A percentile compares a stretch with the other conserved stretches of the same genome.
Conservation (phyloP, 64 coral and sea anemone genomes). For the Platygyra sinensis region DNA sequence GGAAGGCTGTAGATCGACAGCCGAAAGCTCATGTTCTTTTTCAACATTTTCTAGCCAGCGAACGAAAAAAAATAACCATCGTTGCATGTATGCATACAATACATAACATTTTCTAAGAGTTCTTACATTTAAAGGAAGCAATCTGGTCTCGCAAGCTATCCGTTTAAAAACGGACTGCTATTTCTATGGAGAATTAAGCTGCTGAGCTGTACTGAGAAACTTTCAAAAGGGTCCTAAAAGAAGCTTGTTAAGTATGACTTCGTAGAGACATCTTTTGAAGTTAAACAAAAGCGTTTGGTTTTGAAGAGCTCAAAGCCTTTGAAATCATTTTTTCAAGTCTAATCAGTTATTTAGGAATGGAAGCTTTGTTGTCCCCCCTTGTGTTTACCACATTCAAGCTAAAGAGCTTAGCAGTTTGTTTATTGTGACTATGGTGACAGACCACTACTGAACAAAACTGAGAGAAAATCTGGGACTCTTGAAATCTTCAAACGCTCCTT, state of each 20-base stretch:
- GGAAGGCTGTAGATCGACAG: too few species aligned
- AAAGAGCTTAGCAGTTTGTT: not conserved
- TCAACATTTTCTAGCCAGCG: too few species aligned
- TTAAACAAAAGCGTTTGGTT: not conserved
- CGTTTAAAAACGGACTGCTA: not conserved
- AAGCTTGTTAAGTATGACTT: not conserved
- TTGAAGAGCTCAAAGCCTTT: not conserved
- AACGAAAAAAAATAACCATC: too few species aligned
- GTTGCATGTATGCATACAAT: too few species aligned
- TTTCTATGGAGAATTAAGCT: not conserved
- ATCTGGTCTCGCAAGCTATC: too few species aligned
- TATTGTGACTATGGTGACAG: not conserved
- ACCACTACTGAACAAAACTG: not conserved
- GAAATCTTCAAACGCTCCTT: too few species aligned
- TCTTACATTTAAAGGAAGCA: too few species aligned
- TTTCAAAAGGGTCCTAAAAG: not conserved
- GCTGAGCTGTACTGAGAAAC: too few species aligned
- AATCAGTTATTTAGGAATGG: not conserved
- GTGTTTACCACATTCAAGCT: not conserved
- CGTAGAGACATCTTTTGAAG: not conserved
- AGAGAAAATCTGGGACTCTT: not conserved
- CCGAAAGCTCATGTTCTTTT: too few species aligned
- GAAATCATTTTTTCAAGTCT: not conserved
- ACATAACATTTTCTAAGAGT: too few species aligned
- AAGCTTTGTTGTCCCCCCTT: not conserved